These are phyloP conservation scores for Oreonectes daqikongensis DNA, from an alignment of 2,797 vertebrate genomes.

Conservation along the genomic window DNA sequence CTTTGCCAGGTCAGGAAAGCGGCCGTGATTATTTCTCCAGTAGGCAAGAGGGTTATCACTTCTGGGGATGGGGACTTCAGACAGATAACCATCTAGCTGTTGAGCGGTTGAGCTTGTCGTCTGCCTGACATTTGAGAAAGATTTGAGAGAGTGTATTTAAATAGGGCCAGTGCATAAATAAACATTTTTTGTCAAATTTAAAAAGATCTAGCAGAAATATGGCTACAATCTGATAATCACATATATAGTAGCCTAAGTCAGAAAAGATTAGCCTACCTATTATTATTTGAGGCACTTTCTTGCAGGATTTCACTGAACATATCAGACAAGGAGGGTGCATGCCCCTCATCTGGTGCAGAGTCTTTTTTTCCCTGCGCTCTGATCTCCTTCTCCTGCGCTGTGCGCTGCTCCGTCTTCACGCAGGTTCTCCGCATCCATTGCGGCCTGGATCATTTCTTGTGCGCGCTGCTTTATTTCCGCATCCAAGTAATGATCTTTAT, in stretches of 20 bases:
- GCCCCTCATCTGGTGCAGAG: background rate
- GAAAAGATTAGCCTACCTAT: conserved; percentile 2
- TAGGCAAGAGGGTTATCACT: conserved; percentile 34
- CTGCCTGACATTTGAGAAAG: conserved; percentile 7
- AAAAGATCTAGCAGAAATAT: conserved; percentile 3
- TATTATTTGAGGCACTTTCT: conserved; percentile 19
- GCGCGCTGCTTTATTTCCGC: conserved; percentile 23
- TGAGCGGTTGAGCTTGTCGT: conserved; percentile 29
- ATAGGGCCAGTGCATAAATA: conserved; percentile 3
- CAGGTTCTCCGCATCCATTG: conserved; percentile 2
- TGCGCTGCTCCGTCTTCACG: background rate
- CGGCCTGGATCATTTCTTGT: conserved; percentile 4
- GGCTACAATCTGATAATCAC: conserved; percentile 1
- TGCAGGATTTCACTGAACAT: conserved; percentile 41
- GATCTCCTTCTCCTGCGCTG: no score
- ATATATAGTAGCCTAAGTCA: conserved; percentile 5
- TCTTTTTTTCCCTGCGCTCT: no score
- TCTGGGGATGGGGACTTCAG: conserved; percentile 39
- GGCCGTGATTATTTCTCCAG: conserved; percentile 37
- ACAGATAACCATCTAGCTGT: conserved; percentile 42
- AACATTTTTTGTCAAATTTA: conserved; percentile 1
- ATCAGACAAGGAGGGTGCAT: conserved; percentile 19
- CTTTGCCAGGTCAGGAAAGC: conserved; percentile 41
- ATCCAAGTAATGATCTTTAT: conserved; percentile 38
- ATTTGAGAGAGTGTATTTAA: conserved; percentile 3